A percentile compares a stretch with the other conserved stretches of the same genome.
phyloP scores from a whole-genome alignment of 2,113 vertebrate species.

The Notarius lentiginosus region DNA sequence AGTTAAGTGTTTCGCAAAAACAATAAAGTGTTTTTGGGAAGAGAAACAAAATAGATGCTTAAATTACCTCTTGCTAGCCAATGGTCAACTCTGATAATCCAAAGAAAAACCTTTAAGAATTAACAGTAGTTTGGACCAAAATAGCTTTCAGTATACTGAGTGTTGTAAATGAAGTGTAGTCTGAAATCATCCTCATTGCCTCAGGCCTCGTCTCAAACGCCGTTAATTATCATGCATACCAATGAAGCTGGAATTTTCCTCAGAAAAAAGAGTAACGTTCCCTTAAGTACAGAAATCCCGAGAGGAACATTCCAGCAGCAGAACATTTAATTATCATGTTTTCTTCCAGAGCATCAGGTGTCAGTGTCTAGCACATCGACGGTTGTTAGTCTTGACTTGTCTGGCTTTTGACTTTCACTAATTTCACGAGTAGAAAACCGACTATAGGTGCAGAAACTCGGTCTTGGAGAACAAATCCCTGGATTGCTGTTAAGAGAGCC shows the following conservation, averaged over 20 bases:
- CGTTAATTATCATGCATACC: not conserved
- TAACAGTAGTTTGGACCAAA: not conserved
- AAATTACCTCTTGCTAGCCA: not conserved
- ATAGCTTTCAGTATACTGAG: not conserved
- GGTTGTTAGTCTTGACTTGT: constrained; percentile 40
- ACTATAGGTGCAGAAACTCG: constrained; percentile 24
- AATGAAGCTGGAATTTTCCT: not conserved
- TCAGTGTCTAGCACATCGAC: not conserved
- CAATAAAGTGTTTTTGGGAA: not conserved
- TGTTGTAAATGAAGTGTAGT: not conserved
- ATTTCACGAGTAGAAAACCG: constrained; percentile 17
- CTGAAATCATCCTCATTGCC: not conserved
- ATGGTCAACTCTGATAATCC: not conserved
- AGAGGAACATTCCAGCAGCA: not conserved
- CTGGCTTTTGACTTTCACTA: constrained; percentile 30
- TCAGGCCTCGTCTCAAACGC: not conserved
- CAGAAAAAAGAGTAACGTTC: not conserved
- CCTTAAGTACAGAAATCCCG: not conserved
- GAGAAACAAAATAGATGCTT: not conserved
- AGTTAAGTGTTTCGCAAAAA: not conserved
- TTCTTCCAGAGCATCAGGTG: constrained; percentile 9
- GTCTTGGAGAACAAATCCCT: constrained; percentile 36
- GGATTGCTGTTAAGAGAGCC: constrained; percentile 27
- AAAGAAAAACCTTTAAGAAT: not conserved
- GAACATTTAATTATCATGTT: constrained; percentile 36